phyloP scores from a whole-genome alignment of 2,888 invertebrate species.

The Druceiella hillmani region DNA sequence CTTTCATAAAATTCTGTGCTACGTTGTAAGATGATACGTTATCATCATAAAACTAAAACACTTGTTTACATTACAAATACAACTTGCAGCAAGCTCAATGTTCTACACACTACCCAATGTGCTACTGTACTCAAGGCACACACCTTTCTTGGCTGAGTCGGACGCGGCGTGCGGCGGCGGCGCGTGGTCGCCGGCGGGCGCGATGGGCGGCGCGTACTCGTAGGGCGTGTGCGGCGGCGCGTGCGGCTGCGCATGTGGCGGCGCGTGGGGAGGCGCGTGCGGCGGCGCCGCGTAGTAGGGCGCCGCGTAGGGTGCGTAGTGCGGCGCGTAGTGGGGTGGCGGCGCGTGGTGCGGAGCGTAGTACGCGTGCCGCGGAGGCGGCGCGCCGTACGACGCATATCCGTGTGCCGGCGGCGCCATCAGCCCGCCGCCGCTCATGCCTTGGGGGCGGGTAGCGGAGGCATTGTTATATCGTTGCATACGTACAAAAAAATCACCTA shows the following conservation, averaged over 20 bases:
- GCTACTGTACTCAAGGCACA: too few species aligned
- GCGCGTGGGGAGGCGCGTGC: conserved; percentile 28
- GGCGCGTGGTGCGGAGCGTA: neutral
- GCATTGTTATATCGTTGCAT: conserved; percentile 53
- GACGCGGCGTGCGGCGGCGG: conserved; percentile 18
- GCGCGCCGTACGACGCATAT: conserved; percentile 33
- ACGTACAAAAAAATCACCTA: too few species aligned
- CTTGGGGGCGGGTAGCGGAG: too few species aligned
- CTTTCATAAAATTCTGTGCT: too few species aligned
- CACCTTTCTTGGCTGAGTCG: conserved; percentile 9
- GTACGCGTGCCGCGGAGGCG: conserved; percentile 30
- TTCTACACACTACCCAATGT: too few species aligned
- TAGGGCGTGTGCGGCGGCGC: conserved; percentile 22
- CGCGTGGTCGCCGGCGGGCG: conserved; percentile 29
- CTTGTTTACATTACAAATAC: too few species aligned
- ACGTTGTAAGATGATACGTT: too few species aligned
- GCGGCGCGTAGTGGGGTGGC: neutral
- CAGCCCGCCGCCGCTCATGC: too few species aligned
- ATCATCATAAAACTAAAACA: too few species aligned
- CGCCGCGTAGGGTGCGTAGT: conserved; percentile 32
- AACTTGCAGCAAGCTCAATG: too few species aligned
- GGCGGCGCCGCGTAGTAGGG: conserved; percentile 39
- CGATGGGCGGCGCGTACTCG: conserved; percentile 18
- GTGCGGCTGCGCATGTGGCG: conserved; percentile 22
- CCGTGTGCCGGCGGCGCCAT: conserved; percentile 29